Evolutionary conservation across 35 echinoderm and acorn worm species (phyloP).

Genomic region (Patiria miniata): DNA sequence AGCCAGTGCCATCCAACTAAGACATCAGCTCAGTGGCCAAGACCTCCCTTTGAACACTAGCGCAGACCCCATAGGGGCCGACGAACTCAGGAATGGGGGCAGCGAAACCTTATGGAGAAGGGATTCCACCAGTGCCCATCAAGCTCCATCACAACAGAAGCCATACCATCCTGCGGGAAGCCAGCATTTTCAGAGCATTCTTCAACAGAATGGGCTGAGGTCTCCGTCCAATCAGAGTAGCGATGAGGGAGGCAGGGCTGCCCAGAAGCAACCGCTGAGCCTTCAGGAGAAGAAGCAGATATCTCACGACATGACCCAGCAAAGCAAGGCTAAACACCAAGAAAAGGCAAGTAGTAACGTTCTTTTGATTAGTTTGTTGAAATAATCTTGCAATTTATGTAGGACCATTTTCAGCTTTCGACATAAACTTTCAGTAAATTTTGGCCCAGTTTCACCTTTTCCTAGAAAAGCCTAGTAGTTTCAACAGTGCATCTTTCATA

Average conservation of each 20-base stretch:
- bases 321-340: slow-evolving; percentile 90
- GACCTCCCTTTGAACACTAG: neutral
- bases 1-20: neutral
- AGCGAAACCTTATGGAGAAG: neutral
- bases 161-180: neutral
- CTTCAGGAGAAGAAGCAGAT: slow-evolving; percentile 93
- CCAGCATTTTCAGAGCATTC: slow-evolving; percentile 67
- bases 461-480: no score
- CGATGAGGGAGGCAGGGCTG: slow-evolving; percentile 27
- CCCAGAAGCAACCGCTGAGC: slow-evolving; percentile 60
- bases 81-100: neutral
- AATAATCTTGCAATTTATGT: neutral
- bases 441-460: no score
- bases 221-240: slow-evolving; percentile 15
- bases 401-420: no score
- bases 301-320: slow-evolving; percentile 89
- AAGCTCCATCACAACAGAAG: neutral
- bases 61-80: no score
- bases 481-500: no score
- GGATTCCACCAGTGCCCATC: neutral
- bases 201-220: slow-evolving; percentile 60
- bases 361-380: neutral
- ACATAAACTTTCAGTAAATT: no score
- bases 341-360: slow-evolving; percentile 68
- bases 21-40: neutral